Base-by-base conservation (phyloP, 2,113 vertebrate genomes). In the Hemicordylus capensis region DNA sequence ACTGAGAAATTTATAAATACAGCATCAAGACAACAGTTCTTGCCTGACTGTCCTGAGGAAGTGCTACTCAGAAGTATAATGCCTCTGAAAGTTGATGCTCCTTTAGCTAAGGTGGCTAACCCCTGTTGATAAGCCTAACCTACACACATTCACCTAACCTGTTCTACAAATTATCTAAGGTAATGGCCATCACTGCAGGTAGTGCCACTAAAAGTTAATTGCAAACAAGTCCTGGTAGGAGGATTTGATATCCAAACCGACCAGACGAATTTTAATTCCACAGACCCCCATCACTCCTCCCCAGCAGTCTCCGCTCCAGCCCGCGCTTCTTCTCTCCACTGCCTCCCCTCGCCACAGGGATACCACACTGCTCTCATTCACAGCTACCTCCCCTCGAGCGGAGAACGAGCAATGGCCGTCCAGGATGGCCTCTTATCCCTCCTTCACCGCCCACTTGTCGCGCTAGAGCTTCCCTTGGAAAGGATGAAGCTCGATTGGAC, bases 381-480 rank as follows among this genome's bases (percentile, higher is more conserved):
- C 20, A 15, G 1, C 8, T 17, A 6, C 26, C 31, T 24, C 46
- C 44, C 10, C 58, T 22, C 24, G 20, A 17, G 1, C 28, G 15
- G 4, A 3, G 28, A 39, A 19, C 19, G 9, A n/a, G 34, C 20
- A 5, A 37, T 56, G 17, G 7, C 22, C n/a, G 2, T 3, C 26
- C 9, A 17, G 31, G 4, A 19, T 14, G 2, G 39, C 51, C 2
- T 11, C 9, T 17, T 19, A 4, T 9, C 8, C 14, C 17, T 24
- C 3, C 26, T 1, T 3, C 15, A 1, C 20, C 6, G 1, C 2
- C 4, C 19, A 1, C 26, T 26, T 2, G 24, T n/a, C 34, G 6
- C 34, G 1, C 26, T 31, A 12, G 19, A 17, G 10, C 39, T 5
- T 4, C 10, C 1, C 24, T 4, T 6, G 1, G 0, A 7, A 2